Evolutionary conservation across 2,888 invertebrate genomes (phyloP).

Genomic region (Arctia plantaginis): DNA sequence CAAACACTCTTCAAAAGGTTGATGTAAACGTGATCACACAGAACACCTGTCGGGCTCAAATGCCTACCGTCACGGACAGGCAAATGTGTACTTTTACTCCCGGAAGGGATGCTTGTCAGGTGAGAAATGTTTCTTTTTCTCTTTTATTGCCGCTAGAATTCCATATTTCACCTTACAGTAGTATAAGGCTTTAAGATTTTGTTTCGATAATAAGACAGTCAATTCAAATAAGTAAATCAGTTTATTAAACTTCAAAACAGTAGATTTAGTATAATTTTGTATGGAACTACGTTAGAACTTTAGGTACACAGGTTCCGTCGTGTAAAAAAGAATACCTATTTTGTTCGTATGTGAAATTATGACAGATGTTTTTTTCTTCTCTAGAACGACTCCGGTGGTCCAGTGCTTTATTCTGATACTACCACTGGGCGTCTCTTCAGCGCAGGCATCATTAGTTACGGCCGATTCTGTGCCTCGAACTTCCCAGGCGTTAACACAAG

Average conservation of each 20-base stretch:
- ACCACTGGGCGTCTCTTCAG: constrained; percentile 5
- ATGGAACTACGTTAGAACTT: too few species aligned
- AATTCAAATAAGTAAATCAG: too few species aligned
- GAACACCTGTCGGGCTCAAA: constrained; percentile 63
- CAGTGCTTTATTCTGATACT: constrained; percentile 13
- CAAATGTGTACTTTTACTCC: constrained; percentile 82
- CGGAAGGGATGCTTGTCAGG: constrained; percentile 88
- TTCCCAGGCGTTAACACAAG: constrained; percentile 86
- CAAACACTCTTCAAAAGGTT: constrained; percentile 83
- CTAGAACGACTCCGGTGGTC: constrained; percentile 53
- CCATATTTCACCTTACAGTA: too few species aligned
- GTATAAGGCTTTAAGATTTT: too few species aligned
- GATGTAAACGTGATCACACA: constrained; percentile 81
- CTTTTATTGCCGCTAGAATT: neutral
- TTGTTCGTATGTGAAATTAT: neutral
- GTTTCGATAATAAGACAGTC: too few species aligned
- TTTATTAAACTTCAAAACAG: too few species aligned
- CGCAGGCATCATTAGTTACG: constrained; percentile 85
- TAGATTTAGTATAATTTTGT: too few species aligned
- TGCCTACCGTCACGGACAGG: constrained; percentile 56
- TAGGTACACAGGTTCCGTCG: too few species aligned
- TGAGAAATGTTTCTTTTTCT: constrained; percentile 49
- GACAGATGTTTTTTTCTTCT: neutral
- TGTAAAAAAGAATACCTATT: too few species aligned
- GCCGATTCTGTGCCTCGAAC: constrained; percentile 82